Conservation (phyloP, 2,888 invertebrate species). For the Iselma pallidipennis region DNA sequence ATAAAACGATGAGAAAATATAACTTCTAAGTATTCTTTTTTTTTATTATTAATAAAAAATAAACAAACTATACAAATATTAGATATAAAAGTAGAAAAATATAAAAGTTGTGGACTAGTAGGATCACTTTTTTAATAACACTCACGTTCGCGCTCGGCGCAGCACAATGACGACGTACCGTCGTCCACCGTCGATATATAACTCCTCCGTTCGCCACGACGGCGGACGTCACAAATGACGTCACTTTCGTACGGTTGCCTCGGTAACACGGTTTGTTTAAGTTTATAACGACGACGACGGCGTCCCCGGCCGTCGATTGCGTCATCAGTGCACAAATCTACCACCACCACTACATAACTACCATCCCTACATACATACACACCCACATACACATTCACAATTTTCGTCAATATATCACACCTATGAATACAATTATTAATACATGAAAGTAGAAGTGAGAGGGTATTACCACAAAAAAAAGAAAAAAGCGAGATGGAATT, state of each 20-base stretch:
- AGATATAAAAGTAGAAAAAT: slow-evolving; percentile 57
- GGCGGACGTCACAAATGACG: slow-evolving; percentile 53
- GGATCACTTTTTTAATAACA: slow-evolving; percentile 45
- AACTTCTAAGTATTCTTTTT: slow-evolving; percentile 45
- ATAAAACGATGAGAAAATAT: slow-evolving; percentile 51
- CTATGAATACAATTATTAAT: too few relatives aligned
- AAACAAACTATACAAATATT: slow-evolving; percentile 54
- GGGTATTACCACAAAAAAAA: too few relatives aligned
- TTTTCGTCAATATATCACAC: too few relatives aligned
- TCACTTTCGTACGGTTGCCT: slow-evolving; percentile 46
- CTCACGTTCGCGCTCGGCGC: slow-evolving; percentile 51
- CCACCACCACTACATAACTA: slow-evolving; percentile 42
- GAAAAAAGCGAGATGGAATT: too few relatives aligned
- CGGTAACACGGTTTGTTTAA: slow-evolving; percentile 52
- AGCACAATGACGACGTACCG: slow-evolving; percentile 50
- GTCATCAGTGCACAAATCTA: slow-evolving; percentile 63
- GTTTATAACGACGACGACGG: slow-evolving; percentile 52
- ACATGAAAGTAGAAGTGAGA: too few relatives aligned
- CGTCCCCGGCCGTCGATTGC: slow-evolving; percentile 60
- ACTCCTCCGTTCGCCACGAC: slow-evolving; percentile 40
- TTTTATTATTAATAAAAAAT: slow-evolving; percentile 34
- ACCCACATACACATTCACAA: too few relatives aligned
- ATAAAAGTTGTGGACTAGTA: slow-evolving; percentile 56
- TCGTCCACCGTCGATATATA: slow-evolving; percentile 55
- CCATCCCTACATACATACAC: too few relatives aligned